phyloP scores from a whole-genome alignment of 2,113 vertebrate species.

The Chloebia gouldiae region DNA sequence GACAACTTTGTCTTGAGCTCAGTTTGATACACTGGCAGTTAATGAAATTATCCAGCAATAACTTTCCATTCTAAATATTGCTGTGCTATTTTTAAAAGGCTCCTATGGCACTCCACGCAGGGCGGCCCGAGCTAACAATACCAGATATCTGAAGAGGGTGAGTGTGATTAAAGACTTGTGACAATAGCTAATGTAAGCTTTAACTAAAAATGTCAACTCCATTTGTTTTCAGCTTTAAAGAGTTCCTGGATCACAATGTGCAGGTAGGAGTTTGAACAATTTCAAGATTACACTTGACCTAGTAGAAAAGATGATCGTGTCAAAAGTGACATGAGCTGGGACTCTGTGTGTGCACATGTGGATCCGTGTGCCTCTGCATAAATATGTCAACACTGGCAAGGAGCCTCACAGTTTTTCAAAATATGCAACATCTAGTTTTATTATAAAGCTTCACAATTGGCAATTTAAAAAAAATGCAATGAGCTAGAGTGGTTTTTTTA shows the following conservation, averaged over 20 bases:
- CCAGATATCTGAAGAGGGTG: constrained; percentile 33
- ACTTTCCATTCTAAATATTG: constrained; percentile 72
- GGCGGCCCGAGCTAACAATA: not conserved
- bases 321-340: constrained; percentile 40
- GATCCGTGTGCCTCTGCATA: not conserved
- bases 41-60: constrained; percentile 71
- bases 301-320: constrained; percentile 30
- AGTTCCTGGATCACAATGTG: constrained; percentile 33
- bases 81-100: constrained; percentile 65
- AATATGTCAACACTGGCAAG: not conserved
- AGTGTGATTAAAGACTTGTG: constrained; percentile 58
- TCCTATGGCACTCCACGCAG: constrained; percentile 41
- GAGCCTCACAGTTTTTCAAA: constrained; percentile 17
- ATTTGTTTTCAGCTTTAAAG: constrained; percentile 58
- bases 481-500: constrained; percentile 64
- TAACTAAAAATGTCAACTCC: constrained; percentile 67
- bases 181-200: constrained; percentile 64
- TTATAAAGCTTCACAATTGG: constrained; percentile 52
- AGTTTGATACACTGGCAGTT: constrained; percentile 66
- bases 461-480: constrained; percentile 51
- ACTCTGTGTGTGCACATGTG: not conserved
- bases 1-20: constrained; percentile 59
- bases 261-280: constrained; percentile 52
- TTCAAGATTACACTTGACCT: constrained; percentile 64
- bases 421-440: constrained; percentile 60